A percentile compares a stretch with the other conserved stretches of the same genome.
phyloP scores from a whole-genome alignment of 2,888 invertebrate species.

The Xylocampa areola region DNA sequence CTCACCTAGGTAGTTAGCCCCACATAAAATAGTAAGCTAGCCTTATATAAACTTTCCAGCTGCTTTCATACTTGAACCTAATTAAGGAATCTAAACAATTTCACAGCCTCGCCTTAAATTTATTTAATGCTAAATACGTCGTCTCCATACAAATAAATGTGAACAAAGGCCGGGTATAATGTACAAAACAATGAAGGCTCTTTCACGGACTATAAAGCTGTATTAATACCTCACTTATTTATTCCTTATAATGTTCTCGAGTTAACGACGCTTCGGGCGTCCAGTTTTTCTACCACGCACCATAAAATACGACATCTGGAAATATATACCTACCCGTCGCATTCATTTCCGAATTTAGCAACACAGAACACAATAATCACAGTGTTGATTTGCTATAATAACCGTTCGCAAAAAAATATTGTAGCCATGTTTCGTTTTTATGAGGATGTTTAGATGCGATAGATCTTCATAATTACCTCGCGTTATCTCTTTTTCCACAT shows the following conservation, averaged over 20 bases:
- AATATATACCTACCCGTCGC: conserved; percentile 73
- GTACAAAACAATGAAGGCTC: conserved; percentile 82
- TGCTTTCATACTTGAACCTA: conserved; percentile 30
- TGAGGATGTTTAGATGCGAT: conserved; percentile 50
- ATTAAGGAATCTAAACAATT: conserved; percentile 51
- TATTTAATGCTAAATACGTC: conserved; percentile 73
- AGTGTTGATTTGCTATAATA: conserved; percentile 62
- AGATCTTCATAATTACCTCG: conserved; percentile 55
- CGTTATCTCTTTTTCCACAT: conserved; percentile 64
- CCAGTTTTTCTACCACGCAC: conserved; percentile 84
- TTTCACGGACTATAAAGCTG: conserved; percentile 87
- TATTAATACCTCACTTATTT: conserved; percentile 87
- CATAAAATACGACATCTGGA: conserved; percentile 85
- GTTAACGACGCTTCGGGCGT: conserved; percentile 85
- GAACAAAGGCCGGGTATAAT: conserved; percentile 71
- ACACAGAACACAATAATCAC: conserved; percentile 72
- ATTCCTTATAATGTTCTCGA: conserved; percentile 88
- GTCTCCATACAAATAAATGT: conserved; percentile 68
- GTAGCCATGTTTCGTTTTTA: conserved; percentile 51
- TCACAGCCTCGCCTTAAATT: conserved; percentile 61
- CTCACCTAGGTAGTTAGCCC: neutral
- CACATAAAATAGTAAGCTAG: conserved; percentile 3
- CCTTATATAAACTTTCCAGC: conserved; percentile 8
- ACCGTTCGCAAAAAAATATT: conserved; percentile 52
- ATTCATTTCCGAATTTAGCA: conserved; percentile 77